Evolutionary conservation across 2,797 vertebrate species (phyloP), one percentile per base, ranked within the genome.

Genomic region (Neoniphon sammara): DNA sequence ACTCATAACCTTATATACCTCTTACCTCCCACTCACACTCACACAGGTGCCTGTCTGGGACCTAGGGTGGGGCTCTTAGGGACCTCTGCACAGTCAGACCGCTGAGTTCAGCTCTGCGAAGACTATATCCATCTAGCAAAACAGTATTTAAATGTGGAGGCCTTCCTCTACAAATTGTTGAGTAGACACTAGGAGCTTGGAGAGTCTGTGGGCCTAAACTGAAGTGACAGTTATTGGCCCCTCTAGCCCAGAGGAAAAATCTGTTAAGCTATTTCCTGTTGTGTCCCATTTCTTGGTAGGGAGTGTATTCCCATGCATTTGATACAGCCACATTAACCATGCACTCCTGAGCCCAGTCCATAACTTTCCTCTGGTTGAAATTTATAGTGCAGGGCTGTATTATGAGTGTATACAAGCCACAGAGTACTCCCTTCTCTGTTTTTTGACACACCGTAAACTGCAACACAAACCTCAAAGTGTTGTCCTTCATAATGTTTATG

Each of bases 261-360:
- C 83, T 89, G 86, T 92, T 85, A 94, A 93, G 92, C 89, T 93
- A 92, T 95, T 95, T 97, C 93, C 93, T 95, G 92, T 93, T 95
- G 91, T 95, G 93, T 96, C 92, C 91, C 91, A 88, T 94, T 95
- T 95, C 94, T 92, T 91, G 87, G 89, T 87, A 86, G 91, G 74
- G 89, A 95, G 92, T 84, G 80, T 88, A 91, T 86, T 93, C 87
- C 91, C 91, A 91, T 89, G 89, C 85, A 94, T 94, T 89, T 88
- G 94, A 87, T 90, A 94, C 23, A 63, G 91, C 83, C 77, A 80
- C 90, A 93, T 94, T 93, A 95, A 92, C 85, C 90, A 77, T 81
- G 66, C 84, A 83, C 88, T 91, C 77, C 56, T 83, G 79, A 89
- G 83, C 78, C 78, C 66, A 80, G 85, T 91, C 87, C 80, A 91